Evolutionary conservation across 2,797 vertebrate species (phyloP).

Genomic region (Botia kubotai): DNA sequence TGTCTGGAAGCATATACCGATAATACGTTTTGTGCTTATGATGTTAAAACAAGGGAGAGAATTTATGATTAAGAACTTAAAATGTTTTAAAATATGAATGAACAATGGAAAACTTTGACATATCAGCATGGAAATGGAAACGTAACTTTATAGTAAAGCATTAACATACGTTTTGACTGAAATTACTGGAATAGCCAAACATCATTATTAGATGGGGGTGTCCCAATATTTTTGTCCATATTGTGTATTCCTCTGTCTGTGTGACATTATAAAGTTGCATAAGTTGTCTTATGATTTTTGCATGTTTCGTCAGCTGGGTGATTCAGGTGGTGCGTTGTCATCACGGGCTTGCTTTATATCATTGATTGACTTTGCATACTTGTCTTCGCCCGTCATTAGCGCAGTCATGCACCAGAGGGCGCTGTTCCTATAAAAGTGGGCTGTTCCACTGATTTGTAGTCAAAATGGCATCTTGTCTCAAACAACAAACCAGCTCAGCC

Average conservation of each 20-base stretch:
- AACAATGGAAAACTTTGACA: too few species aligned
- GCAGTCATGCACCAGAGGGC: constrained; percentile 40
- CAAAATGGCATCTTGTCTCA: constrained; percentile 24
- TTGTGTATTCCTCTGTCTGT: neutral
- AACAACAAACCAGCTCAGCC: constrained; percentile 18
- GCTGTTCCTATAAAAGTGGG: constrained; percentile 1
- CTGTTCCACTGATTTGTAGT: neutral
- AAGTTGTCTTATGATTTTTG: neutral
- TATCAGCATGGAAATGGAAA: too few species aligned
- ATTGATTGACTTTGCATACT: neutral
- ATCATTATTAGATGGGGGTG: too few species aligned
- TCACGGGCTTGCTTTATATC: too few species aligned
- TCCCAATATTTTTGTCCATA: too few species aligned
- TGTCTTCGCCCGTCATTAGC: neutral
- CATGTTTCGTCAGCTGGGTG: neutral
- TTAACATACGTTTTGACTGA: too few species aligned
- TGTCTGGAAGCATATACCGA: neutral
- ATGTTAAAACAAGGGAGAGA: neutral
- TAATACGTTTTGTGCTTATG: constrained; percentile 11
- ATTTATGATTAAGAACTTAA: neutral
- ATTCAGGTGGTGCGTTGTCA: too few species aligned
- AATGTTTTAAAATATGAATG: too few species aligned
- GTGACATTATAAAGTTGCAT: neutral
- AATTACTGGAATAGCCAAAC: too few species aligned
- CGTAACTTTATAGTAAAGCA: too few species aligned